Conservation (phyloP, 2,797 vertebrate genomes). For the Protonibea diacanthus region DNA sequence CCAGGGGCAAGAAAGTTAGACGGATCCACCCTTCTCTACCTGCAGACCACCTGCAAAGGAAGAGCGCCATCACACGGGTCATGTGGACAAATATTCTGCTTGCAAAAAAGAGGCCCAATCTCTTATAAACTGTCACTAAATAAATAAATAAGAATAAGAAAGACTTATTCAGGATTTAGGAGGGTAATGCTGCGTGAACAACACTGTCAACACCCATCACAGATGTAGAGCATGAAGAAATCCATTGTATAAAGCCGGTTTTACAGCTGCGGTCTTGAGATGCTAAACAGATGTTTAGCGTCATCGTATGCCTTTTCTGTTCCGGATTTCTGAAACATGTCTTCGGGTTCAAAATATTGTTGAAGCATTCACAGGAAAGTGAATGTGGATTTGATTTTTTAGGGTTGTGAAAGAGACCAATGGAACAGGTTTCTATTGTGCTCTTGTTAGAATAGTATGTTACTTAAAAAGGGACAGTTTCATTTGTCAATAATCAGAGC, state of each 20-base stretch:
- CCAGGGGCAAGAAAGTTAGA: too few species aligned
- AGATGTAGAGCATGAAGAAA: not conserved
- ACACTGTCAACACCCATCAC: not conserved
- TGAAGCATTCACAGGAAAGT: too few species aligned
- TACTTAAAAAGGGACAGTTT: not conserved
- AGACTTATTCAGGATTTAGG: not conserved
- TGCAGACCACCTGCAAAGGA: too few species aligned
- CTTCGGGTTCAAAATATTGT: not conserved
- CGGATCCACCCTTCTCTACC: too few species aligned
- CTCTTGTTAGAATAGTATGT: too few species aligned
- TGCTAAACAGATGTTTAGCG: not conserved
- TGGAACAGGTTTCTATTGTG: too few species aligned
- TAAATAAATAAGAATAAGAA: not conserved
- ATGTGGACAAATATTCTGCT: not conserved
- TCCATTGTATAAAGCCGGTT: not conserved
- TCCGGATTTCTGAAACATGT: too few species aligned
- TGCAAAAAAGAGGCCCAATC: not conserved
- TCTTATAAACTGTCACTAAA: not conserved
- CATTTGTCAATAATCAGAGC: not conserved
- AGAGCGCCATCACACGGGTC: too few species aligned
- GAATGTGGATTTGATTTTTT: too few species aligned
- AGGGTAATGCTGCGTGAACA: constrained; percentile 4
- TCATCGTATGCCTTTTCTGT: not conserved
- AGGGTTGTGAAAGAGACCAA: too few species aligned
- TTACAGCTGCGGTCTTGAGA: not conserved